Evolutionary conservation across 2,113 vertebrate species (phyloP), one percentile per base, ranked within the genome.

Genomic region (Proteles cristata): DNA sequence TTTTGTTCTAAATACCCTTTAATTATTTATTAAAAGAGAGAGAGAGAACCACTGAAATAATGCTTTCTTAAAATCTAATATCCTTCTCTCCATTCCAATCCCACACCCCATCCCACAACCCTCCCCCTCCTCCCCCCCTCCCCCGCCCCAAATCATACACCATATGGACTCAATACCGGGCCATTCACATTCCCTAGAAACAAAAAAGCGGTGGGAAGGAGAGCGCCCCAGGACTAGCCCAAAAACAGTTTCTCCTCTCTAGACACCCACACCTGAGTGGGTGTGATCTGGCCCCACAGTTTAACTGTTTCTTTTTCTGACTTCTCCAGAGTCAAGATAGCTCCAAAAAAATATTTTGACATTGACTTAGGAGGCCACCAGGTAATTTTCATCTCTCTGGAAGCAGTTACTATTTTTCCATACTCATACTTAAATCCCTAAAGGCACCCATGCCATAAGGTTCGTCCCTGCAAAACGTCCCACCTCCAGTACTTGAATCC

Each of bases 381-480:
- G 15, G 31, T 55, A 61, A 43, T 77, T 35, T 71, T 96, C 43
- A 77, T 83, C 33, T 87, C 50, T 77, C 53, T 69, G 14, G 26
- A 35, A 66, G 35, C 45, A 82, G 4, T 43, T 74, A 88, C 58
- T 76, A 76, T 83, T 84, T 93, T 76, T 68, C 55, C 11, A 95
- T 11, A 94, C 93, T 80, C 53, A 9, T 94, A 86, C 61, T 85
- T 84, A 90, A 28, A 82, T 43, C 19, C 65, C 55, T 55, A 73
- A 95, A 69, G 45, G 81, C 63, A 97, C 61, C 65, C 86, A 43
- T 50, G 19, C 16, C 28, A 55, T 39, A 79, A 79, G 19, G 12
- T 71, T 95, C 68, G 6, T 61, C 73, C 79, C 65, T 76, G 31
- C 28, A 97, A 97, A 94, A 77, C 48, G 33, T 90, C 92, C 73